A percentile compares a stretch with the other conserved stretches of the same genome.
Conservation (phyloP, 2,113 vertebrate species). For the Sialia sialis region DNA sequence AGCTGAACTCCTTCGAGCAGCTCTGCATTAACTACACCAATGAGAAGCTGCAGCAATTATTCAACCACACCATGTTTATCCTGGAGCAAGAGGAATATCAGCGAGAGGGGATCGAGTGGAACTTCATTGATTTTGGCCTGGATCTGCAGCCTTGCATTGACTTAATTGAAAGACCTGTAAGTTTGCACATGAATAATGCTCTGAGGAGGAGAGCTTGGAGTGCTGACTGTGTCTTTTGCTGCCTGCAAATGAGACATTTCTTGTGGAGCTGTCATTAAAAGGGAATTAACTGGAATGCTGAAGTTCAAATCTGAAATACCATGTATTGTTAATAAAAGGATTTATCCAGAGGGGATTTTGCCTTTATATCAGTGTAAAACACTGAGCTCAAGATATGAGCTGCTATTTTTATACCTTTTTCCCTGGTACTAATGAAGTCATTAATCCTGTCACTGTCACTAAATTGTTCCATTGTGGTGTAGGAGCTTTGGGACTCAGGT, state of each 20-base stretch:
- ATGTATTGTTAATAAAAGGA: background rate
- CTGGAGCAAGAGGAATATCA: conserved; percentile 99
- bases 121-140: conserved; percentile 97
- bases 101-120: conserved; percentile 98
- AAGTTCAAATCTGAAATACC: background rate
- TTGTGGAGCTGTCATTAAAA: background rate
- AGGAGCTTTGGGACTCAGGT: background rate
- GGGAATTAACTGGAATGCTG: background rate
- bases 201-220: background rate
- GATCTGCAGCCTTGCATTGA: conserved; percentile 98
- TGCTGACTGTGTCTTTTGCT: background rate
- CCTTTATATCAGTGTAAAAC: background rate
- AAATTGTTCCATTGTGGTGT: background rate
- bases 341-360: background rate
- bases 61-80: conserved; percentile 99
- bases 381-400: background rate
- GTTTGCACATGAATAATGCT: conserved; percentile 26
- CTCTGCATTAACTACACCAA: conserved; percentile 99
- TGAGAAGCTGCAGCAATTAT: conserved; percentile 97
- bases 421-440: background rate
- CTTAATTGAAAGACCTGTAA: conserved; percentile 91
- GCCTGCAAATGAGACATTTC: background rate
- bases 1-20: conserved; percentile 99
- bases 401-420: background rate
- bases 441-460: background rate